Evolutionary conservation across 1,140 invertebrate genomes (phyloP), one percentile per base, ranked within the genome.

Genomic region (Cherax destructor): DNA sequence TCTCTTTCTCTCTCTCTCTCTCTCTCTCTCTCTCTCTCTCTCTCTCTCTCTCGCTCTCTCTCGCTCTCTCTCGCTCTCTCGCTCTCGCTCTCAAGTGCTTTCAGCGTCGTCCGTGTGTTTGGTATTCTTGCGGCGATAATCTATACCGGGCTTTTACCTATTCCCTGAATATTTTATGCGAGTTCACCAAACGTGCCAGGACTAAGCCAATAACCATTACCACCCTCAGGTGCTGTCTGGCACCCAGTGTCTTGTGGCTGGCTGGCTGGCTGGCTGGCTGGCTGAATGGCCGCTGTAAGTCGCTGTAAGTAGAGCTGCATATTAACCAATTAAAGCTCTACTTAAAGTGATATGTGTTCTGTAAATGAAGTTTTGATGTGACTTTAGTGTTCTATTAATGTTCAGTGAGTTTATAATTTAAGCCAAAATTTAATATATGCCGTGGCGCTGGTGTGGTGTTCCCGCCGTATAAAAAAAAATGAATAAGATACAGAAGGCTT

Each of bases 131-230:
- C 69, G 5, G 21, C 69, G 69, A 74, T 74, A 74, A 74, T 74
- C 69, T 74, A 74, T 74, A 74, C 69, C n/a, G 69, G 69, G 69
- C 69, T 74, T 74, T 74, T 74, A 74, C 69, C 69, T 74, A 21
- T 74, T 74, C n/a, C 69, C 69, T 74, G 69, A 74, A 74, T 74
- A 74, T 74, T 74, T 74, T 74, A 74, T 74, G 69, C 5, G n/a
- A 74, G 69, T 74, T 74, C 69, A 74, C 69, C 21, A 74, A 30
- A 74, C 69, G 69, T 74, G 69, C 61, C 18, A 5, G 69, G 69
- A 74, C 69, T 74, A 74, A 74, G 24, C 69, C 69, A 74, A 74
- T 74, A 74, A 24, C 69, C 69, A 74, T 74, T 74, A 74, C 69
- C 6, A 11, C 69, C 7, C n/a, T 4, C 10, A 65, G 61, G 61